Base-by-base conservation (phyloP, 2,113 vertebrate genomes). In the Triplophysa rosa region DNA sequence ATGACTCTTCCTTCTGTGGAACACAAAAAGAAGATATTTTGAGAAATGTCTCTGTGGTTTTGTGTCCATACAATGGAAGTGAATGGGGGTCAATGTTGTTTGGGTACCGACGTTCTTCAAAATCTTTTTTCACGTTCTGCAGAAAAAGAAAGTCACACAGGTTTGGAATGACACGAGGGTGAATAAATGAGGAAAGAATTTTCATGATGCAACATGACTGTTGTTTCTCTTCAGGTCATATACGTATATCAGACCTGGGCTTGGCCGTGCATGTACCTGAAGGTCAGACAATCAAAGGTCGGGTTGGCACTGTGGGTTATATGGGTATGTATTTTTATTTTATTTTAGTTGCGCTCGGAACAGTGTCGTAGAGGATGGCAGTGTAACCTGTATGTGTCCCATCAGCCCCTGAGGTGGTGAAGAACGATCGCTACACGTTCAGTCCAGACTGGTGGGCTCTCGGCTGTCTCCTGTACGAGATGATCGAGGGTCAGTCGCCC, bases 391-490 rank as follows among this genome's bases (percentile, higher is more conserved):
- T 77, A 21, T 79, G 71, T 78, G 42, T 73, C 23, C 26, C 45
- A 52, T 0, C 87, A 98, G 97, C 97, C 84, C 97, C 97, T 0
- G 97, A 99, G 90, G 97, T 99, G 86, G 96, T 99, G 72, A 95
- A 94, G 86, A 98, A 98, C 0, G 95, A 98, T 73, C 94, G 95
- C 64, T 99, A 99, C 92, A 97, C 94, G 0, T 95, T 98, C 90
- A 95, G 96, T 86, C 97, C 97, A 0, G 97, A 99, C 89, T 99
- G 97, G 97, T 99, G 97, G 97, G 96, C 96, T 0, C 90, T 99
- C 49, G 97, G 96, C 87, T 97, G 95, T 90, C 94, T 99, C 65
- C 88, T 99, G 29, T 99, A 97, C 0, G 97, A 99, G 93, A 99
- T 99, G 97, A 96, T 99, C 14, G 95, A 97, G 82, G 97, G 97